Base-by-base conservation (phyloP, 2,888 invertebrate genomes). In the Cantharis rufa region DNA sequence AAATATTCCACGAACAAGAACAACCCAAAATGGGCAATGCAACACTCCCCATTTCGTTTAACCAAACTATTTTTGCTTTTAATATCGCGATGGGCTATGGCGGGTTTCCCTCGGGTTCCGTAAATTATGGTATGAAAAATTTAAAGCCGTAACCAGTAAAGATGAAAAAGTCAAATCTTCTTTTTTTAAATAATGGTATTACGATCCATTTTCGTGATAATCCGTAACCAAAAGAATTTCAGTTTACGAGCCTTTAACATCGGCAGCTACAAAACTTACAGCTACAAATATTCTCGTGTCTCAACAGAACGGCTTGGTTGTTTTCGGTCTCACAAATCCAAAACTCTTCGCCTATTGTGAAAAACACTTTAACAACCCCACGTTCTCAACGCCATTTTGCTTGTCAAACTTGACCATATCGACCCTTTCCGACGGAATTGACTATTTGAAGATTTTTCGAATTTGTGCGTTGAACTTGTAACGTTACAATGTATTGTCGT, bases 301-400 rank as follows among this genome's bases (percentile, higher is more conserved):
- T 91, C 92, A 98, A 94, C 74, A 98, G 91, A 7, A 96, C 96
- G 0, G 97, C 97, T 88, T 97, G 96, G 87, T 98, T 98, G 82
- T 98, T 96, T 88, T 97, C 97, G 0, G 96, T 95, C 88, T 97
- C 98, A 81, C 97, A 92, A 88, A 95, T 94, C 98, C 98, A 98
- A 78, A 96, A 96, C 15, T 95, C 94, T 89, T 98, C 97, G 87
- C 97, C 96, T 48, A 95, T 95, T 15, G 97, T 96, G 87, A 95
- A 95, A 90, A 97, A 97, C 15, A 96, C 94, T 89, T 97, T 94
- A 71, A 97, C 97, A 64, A 97, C 98, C 62, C 98, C 96, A 82
- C 92, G 92, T 85, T 97, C 96, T 13, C 95, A 96, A 77, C 96
- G 91, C 96, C 96, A 97, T 81, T 91, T 91, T 71, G 95, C 97